phyloP scores from a whole-genome alignment of 2,888 invertebrate species.

The Agonopterix heracliana region DNA sequence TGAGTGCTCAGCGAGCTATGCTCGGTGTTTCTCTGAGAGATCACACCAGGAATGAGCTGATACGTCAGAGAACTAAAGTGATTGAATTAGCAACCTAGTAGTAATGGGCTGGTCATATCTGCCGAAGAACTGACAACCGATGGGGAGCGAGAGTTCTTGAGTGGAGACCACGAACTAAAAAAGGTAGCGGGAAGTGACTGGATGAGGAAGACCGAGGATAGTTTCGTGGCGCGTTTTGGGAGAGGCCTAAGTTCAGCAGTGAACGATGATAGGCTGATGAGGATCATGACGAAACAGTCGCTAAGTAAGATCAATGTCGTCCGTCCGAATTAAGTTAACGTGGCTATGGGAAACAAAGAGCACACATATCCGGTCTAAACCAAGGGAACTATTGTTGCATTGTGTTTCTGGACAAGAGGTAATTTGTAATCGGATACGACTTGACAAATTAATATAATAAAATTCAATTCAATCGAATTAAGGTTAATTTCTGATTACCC shows the following conservation, averaged over 20 bases:
- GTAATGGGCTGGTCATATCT: too few relatives aligned
- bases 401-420: conserved; percentile 30
- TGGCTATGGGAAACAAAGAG: conserved; percentile 32
- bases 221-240: background rate
- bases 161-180: too few relatives aligned
- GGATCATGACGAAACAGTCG: too few relatives aligned
- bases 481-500: background rate
- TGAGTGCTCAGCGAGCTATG: too few relatives aligned
- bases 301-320: conserved; percentile 18
- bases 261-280: background rate
- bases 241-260: background rate
- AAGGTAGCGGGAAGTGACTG: too few relatives aligned
- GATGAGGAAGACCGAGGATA: too few relatives aligned
- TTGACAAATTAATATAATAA: conserved; percentile 34
- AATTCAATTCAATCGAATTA: conserved; percentile 15
- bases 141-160: too few relatives aligned
- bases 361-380: conserved; percentile 32
- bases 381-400: conserved; percentile 40
- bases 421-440: conserved; percentile 39
- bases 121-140: too few relatives aligned
- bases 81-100: too few relatives aligned
- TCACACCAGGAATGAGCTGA: too few relatives aligned
- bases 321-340: conserved; percentile 28
- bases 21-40: too few relatives aligned
- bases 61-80: too few relatives aligned